phyloP scores from a whole-genome alignment of 1,140 invertebrate genomes.

The Brachionus calyciflorus region DNA sequence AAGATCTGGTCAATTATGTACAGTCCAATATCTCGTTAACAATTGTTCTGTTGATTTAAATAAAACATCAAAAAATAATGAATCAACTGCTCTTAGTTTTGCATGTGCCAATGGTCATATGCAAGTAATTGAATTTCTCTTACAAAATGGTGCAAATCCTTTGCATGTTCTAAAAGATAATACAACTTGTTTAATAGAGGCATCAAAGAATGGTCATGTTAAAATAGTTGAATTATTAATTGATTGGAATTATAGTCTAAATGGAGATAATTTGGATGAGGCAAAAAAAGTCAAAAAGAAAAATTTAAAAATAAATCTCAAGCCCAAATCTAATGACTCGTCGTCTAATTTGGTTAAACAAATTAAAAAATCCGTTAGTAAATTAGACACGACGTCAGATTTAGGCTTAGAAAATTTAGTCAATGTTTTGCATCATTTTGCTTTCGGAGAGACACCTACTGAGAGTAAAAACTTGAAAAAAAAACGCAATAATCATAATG shows the following conservation, averaged over 20 bases:
- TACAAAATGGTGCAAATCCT: conserved; percentile 85
- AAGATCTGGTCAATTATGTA: conserved; percentile 60
- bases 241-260: conserved; percentile 79
- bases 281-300: conserved; percentile 13
- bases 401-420: conserved; percentile 40
- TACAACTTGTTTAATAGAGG: conserved; percentile 96
- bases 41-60: conserved; percentile 53
- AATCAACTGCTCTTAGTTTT: conserved; percentile 62
- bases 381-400: conserved; percentile 22
- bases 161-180: conserved; percentile 96
- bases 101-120: conserved; percentile 81
- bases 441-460: conserved; percentile 15
- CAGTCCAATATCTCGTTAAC: conserved; percentile 62
- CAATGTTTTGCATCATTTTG: conserved; percentile 39
- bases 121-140: conserved; percentile 81
- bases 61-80: conserved; percentile 58
- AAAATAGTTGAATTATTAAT: conserved; percentile 87
- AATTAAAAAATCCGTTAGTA: conserved; percentile 15
- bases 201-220: conserved; percentile 92
- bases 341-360: conserved; percentile 15
- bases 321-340: background rate
- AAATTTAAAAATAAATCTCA: conserved; percentile 34
- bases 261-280: conserved; percentile 32
- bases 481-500: conserved; percentile 28
- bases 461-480: conserved; percentile 17